Evolutionary conservation across 2,113 vertebrate genomes (phyloP).

Genomic region (Lucifuga dentata): DNA sequence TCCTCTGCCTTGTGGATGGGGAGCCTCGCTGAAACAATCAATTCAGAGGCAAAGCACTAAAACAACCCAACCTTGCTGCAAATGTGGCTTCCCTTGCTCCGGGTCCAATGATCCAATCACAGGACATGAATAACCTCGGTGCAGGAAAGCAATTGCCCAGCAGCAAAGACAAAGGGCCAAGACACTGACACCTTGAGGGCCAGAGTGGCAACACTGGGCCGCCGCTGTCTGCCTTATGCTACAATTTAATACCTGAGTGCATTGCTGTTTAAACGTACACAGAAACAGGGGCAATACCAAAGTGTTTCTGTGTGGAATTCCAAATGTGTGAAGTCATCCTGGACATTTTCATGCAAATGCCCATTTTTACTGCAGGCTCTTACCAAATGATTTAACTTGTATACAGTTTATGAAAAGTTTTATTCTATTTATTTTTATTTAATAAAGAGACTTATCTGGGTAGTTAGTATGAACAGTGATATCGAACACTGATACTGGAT

Average conservation of each 20-base stretch:
- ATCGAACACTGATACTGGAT: no score
- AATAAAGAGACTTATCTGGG: no score
- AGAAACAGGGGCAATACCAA: constrained; percentile 6
- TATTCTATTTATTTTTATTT: no score
- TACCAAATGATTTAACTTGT: background rate
- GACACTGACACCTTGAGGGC: constrained; percentile 44
- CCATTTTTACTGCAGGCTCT: constrained; percentile 22
- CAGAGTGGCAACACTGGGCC: constrained; percentile 27
- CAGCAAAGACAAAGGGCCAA: constrained; percentile 54
- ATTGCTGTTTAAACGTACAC: constrained; percentile 56
- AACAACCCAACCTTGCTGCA: constrained; percentile 59
- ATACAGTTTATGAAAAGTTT: constrained; percentile 20
- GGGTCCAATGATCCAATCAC: constrained; percentile 68
- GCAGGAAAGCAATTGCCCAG: constrained; percentile 75
- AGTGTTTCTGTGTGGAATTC: constrained; percentile 6
- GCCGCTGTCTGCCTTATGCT: constrained; percentile 18
- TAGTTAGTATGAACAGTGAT: no score
- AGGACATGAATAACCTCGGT: constrained; percentile 66
- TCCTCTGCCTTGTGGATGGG: constrained; percentile 38
- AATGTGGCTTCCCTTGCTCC: constrained; percentile 58
- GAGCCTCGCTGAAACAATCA: constrained; percentile 70
- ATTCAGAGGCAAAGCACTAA: constrained; percentile 62
- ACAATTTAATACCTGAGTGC: constrained; percentile 60
- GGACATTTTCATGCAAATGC: constrained; percentile 23
- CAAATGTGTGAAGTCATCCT: constrained; percentile 12